phyloP scores from a whole-genome alignment of 1,140 invertebrate genomes.

The Magallana ariakensis region DNA sequence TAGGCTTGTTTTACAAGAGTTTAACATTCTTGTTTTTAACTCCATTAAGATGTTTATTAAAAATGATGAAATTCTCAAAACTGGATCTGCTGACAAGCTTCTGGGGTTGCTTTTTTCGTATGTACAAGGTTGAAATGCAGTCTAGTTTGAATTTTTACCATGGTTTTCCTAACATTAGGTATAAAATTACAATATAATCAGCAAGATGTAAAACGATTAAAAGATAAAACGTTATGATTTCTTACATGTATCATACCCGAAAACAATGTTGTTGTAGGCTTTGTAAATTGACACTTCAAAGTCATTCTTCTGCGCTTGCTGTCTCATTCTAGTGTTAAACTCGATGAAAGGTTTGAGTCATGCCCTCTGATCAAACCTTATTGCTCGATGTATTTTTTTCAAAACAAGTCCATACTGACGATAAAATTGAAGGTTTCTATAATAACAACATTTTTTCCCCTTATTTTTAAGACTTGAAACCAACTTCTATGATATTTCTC shows the following conservation, averaged over 20 bases:
- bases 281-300: conserved; percentile 80
- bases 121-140: conserved; percentile 59
- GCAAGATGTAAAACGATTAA: no score
- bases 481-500: no score
- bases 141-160: conserved; percentile 76
- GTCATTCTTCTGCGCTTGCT: conserved; percentile 73
- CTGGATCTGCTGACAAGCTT: conserved; percentile 72
- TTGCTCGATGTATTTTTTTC: conserved; percentile 44
- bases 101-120: conserved; percentile 47
- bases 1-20: conserved; percentile 64
- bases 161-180: conserved; percentile 74
- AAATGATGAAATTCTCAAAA: no score
- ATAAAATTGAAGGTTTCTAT: conserved; percentile 38
- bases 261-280: conserved; percentile 74
- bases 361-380: conserved; percentile 43
- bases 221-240: no score
- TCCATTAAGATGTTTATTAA: conserved; percentile 59
- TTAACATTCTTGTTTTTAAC: conserved; percentile 59
- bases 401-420: background rate
- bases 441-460: conserved; percentile 58
- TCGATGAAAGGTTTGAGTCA: conserved; percentile 55
- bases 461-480: conserved; percentile 1
- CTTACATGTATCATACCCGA: conserved; percentile 73
- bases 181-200: no score
- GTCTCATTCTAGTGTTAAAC: conserved; percentile 67